phyloP scores from a whole-genome alignment of 1,140 invertebrate species.

The Ditylenchus dipsaci region DNA sequence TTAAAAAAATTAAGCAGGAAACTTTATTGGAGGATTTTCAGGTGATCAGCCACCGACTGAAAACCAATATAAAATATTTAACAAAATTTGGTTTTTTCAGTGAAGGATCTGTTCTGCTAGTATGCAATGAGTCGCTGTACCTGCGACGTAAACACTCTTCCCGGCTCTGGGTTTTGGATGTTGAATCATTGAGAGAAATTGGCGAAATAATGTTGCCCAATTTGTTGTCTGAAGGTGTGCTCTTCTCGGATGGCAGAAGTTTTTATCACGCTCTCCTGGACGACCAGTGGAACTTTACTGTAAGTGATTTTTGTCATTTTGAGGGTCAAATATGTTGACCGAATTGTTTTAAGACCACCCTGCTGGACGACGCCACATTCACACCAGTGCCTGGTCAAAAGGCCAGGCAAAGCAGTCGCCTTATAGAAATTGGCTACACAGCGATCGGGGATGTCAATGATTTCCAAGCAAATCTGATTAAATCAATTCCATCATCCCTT shows the following conservation, averaged over 20 bases:
- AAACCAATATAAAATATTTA: too few relatives aligned
- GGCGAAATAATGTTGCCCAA: slow-evolving; percentile 53
- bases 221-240: slow-evolving; percentile 40
- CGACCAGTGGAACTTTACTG: slow-evolving; percentile 38
- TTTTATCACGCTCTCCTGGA: slow-evolving; percentile 43
- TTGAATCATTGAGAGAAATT: slow-evolving; percentile 49
- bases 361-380: slow-evolving; percentile 41
- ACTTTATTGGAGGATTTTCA: too few relatives aligned
- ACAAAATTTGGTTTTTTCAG: too few relatives aligned
- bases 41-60: too few relatives aligned
- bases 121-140: slow-evolving; percentile 52
- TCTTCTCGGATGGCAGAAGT: slow-evolving; percentile 47
- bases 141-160: slow-evolving; percentile 48
- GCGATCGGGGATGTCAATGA: slow-evolving; percentile 36
- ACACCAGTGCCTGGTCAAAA: slow-evolving; percentile 10
- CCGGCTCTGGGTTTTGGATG: slow-evolving; percentile 53
- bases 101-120: slow-evolving; percentile 40
- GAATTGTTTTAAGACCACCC: slow-evolving; percentile 14
- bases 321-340: background rate
- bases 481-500: slow-evolving; percentile 25
- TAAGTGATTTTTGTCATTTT: slow-evolving; percentile 18
- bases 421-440: slow-evolving; percentile 44
- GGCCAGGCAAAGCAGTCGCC: slow-evolving; percentile 14
- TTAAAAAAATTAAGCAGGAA: too few relatives aligned
- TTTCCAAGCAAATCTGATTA: slow-evolving; percentile 13